A percentile compares a stretch with the other conserved stretches of the same genome.
Evolutionary conservation across 2,888 invertebrate species (phyloP).

Genomic region (Clitarchus hookeri): DNA sequence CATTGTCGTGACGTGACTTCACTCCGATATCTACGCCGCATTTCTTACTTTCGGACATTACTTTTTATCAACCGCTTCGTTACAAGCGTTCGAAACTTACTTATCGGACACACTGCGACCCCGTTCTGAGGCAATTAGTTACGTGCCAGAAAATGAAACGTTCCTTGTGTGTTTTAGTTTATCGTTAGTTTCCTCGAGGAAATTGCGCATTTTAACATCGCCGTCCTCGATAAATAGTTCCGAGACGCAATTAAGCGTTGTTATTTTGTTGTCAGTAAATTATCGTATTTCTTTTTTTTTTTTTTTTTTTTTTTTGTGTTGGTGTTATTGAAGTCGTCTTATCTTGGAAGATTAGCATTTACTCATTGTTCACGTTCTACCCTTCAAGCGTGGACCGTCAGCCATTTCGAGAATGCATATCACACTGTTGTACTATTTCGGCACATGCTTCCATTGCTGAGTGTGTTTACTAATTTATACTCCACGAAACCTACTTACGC

Average conservation of each 20-base stretch:
- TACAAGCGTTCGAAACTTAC: neutral
- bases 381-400: too few species aligned
- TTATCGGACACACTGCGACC: neutral
- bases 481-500: too few species aligned
- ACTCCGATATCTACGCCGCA: neutral
- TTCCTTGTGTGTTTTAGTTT: neutral
- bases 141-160: neutral
- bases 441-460: too few species aligned
- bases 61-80: neutral
- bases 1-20: neutral
- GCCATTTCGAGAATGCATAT: too few species aligned
- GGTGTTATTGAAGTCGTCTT: neutral
- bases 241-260: neutral
- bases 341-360: too few species aligned
- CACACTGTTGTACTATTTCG: too few species aligned
- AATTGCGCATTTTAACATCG: neutral
- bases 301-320: too few species aligned
- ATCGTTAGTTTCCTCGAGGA: neutral
- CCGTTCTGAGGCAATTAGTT: neutral
- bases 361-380: too few species aligned
- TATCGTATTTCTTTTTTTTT: neutral
- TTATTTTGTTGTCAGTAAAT: neutral
- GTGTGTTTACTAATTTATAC: too few species aligned
- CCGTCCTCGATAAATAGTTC: neutral
- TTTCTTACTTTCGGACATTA: neutral